Evolutionary conservation across 2,113 vertebrate genomes (phyloP), one percentile per base, ranked within the genome.

Genomic region (Cebidichthys violaceus): DNA sequence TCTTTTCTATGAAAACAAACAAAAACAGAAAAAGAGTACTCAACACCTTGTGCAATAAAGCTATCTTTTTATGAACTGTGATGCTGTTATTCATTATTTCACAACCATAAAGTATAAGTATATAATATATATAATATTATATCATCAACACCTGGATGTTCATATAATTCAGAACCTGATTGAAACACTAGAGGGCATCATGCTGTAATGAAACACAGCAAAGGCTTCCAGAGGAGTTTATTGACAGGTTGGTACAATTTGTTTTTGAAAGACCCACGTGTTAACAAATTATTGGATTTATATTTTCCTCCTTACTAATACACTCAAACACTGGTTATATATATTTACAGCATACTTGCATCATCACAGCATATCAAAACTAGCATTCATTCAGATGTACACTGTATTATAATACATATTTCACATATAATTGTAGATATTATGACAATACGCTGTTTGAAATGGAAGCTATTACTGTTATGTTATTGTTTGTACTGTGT

Each of bases 1-100:
- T 94, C 95, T 97, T 98, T 98, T 99, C 96, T 98, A 98, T 97
- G 96, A 97, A 95, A 96, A 94, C 90, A 93, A 90, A 96, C 95
- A 97, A 96, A 97, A 95, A 94, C 86, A 94, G 95, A 96, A 97
- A 97, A 96, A 96, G 92, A 95, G 91, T 94, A 94, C 92, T 95
- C 96, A 97, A 97, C 96, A 96, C 96, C 96, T 97, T 97, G 97
- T 98, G 97, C 97, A 99, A 99, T 99, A 99, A 99, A 99, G 96
- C 96, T 99, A 98, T 99, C 96, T 99, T 99, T 99, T 95, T 99
- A 98, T 31, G 72, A 96, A 91, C 88, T 90, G 92, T 81, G 80
- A 86, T 22, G 70, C 69, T 15, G 29, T 77, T 62, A 65, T 87
- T 77, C 35, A 33, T 86, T 91, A 37, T 75, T 88, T 87, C 52